Evolutionary conservation across 2,888 invertebrate species (phyloP).

Genomic region (Argyresthia goedartella): DNA sequence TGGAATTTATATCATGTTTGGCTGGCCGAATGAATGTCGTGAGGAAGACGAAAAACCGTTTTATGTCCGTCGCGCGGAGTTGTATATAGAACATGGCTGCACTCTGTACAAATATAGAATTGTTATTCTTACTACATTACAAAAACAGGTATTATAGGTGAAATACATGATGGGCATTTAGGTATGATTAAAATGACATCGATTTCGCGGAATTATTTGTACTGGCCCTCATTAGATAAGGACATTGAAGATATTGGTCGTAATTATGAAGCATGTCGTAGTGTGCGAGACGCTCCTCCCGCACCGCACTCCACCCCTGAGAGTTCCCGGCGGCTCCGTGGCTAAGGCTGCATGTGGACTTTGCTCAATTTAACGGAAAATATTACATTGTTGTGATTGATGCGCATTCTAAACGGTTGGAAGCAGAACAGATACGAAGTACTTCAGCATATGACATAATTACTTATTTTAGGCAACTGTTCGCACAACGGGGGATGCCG

Average conservation of each 20-base stretch:
- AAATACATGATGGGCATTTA: conserved; percentile 11
- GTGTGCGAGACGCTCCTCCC: not conserved
- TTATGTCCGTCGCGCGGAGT: too few species aligned
- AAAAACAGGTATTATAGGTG: conserved; percentile 8
- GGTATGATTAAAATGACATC: conserved; percentile 14
- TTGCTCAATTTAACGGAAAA: not conserved
- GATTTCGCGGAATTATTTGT: conserved; percentile 11
- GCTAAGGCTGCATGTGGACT: not conserved
- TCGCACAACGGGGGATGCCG: not conserved
- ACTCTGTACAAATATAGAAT: conserved; percentile 12
- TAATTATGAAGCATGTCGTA: not conserved
- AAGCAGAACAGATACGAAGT: not conserved
- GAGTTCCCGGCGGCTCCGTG: not conserved
- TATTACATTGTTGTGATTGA: not conserved
- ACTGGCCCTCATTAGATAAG: conserved; percentile 13
- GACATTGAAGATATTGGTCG: conserved; percentile 10
- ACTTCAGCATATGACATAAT: not conserved
- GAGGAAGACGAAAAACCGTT: too few species aligned
- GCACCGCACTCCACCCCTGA: not conserved
- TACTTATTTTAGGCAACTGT: not conserved
- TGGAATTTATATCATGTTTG: too few species aligned
- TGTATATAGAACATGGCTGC: not conserved
- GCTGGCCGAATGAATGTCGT: too few species aligned
- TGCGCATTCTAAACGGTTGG: not conserved
- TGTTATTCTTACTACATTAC: conserved; percentile 7